Base-by-base conservation (phyloP, 2,113 vertebrate genomes). In the Syngnathus typhle region DNA sequence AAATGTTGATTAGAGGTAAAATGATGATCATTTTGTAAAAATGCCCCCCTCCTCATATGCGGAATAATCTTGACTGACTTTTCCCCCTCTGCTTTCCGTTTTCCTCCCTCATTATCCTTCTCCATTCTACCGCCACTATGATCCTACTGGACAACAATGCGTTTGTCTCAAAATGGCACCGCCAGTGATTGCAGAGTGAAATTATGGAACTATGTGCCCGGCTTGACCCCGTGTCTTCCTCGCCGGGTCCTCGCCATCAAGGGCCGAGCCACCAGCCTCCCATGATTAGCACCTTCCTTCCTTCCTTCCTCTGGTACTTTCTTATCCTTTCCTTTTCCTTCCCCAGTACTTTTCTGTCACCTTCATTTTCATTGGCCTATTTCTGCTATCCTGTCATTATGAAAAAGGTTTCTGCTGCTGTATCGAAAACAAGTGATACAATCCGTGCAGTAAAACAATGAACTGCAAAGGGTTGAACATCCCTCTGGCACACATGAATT, bases 161-260 rank as follows among this genome's bases (percentile, higher is more conserved):
- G 41, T 23, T 44, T 62, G 38, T 64, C 58, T 70, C 51, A n/a
- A 64, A 43, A 65, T 52, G 39, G 21, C 19, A 7, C 37, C 55
- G 41, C 64, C 69, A 99, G 96, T 82, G 96, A 99, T 92, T 98
- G 96, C 92, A 93, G 95, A 88, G 96, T 99, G 90, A 99, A 98
- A 94, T 88, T 99, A 90, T 99, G 96, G 96, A 96, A 82, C 89
- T 99, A 98, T 93, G 93, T 98, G 82, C 95, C 96, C 76, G 96
- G 96, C 85, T 92, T 99, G 88, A 98, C 95, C 87, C 96, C 96
- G 64, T 98, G 96, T 93, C 94, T 98, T 90, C 96, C 96, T 80
- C 94, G 95, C 73, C 94, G 96, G 69, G 95, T 99, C 87, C 93
- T 99, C 91, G 96, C 96, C 92, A 98, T 99, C 91, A 99, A 99